phyloP scores from a whole-genome alignment of 2,113 vertebrate genomes.

The Monopterus albus region DNA sequence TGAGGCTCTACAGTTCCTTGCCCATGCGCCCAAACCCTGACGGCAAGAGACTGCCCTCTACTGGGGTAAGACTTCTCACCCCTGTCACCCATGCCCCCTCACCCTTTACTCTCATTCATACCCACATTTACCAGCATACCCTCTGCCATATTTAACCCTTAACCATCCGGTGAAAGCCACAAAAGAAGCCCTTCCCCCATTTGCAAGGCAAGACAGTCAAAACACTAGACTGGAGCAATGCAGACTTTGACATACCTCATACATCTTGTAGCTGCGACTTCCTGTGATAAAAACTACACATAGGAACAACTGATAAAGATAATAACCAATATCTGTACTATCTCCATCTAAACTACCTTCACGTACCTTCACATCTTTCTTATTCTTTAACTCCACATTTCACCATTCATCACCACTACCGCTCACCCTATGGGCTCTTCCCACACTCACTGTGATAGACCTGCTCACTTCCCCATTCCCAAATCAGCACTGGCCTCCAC shows the following conservation, averaged over 20 bases:
- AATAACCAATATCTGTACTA: background rate
- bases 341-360: background rate
- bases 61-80: constrained; percentile 79
- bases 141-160: background rate
- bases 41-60: constrained; percentile 87
- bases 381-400: background rate
- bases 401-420: background rate
- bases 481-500: constrained; percentile 1
- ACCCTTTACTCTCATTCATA: constrained; percentile 17
- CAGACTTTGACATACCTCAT: background rate
- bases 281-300: background rate
- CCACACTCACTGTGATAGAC: background rate
- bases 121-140: background rate
- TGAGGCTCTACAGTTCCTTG: constrained; percentile 84
- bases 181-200: background rate
- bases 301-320: background rate
- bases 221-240: background rate
- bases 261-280: background rate
- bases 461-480: background rate
- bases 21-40: constrained; percentile 84
- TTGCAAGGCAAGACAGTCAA: background rate
- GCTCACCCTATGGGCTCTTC: background rate
- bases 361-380: background rate
- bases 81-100: constrained; percentile 16
- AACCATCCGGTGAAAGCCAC: background rate